Evolutionary conservation across 2,113 vertebrate genomes (phyloP).

Genomic region (Meriones unguiculatus): DNA sequence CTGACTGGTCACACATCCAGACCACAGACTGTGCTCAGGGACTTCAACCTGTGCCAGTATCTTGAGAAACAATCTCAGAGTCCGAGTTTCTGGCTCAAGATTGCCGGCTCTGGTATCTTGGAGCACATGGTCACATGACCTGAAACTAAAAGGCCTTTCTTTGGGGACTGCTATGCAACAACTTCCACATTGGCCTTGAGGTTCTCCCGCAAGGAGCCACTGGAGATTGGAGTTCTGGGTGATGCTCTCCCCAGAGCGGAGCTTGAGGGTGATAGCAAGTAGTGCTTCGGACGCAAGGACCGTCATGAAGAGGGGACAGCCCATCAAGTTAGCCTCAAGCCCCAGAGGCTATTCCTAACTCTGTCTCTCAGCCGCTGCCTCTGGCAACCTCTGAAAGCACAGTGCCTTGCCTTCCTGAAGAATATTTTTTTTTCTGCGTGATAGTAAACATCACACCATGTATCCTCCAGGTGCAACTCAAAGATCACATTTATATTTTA

Average conservation of each 20-base stretch:
- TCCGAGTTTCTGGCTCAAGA: not conserved
- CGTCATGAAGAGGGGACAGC: not conserved
- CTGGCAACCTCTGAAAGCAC: not conserved
- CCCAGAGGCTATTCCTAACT: not conserved
- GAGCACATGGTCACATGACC: not conserved
- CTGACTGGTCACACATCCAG: slow-evolving; percentile 94
- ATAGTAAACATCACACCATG: not conserved
- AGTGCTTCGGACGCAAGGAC: not conserved
- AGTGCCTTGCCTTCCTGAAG: not conserved
- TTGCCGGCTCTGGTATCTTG: not conserved
- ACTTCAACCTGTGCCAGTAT: slow-evolving; percentile 91
- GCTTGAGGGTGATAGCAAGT: not conserved
- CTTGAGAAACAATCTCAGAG: slow-evolving; percentile 91
- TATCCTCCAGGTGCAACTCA: not conserved
- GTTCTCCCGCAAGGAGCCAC: not conserved
- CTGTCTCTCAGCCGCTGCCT: not conserved
- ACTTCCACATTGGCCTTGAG: not conserved
- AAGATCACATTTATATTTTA: not conserved
- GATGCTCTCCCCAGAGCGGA: not conserved
- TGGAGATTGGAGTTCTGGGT: not conserved
- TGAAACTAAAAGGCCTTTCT: not conserved
- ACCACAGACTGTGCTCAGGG: slow-evolving; percentile 90
- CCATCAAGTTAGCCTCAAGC: not conserved
- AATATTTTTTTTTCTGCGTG: not conserved
- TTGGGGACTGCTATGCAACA: not conserved